Evolutionary conservation across 2,888 invertebrate genomes (phyloP).

Genomic region (Cantharis flavilabris): DNA sequence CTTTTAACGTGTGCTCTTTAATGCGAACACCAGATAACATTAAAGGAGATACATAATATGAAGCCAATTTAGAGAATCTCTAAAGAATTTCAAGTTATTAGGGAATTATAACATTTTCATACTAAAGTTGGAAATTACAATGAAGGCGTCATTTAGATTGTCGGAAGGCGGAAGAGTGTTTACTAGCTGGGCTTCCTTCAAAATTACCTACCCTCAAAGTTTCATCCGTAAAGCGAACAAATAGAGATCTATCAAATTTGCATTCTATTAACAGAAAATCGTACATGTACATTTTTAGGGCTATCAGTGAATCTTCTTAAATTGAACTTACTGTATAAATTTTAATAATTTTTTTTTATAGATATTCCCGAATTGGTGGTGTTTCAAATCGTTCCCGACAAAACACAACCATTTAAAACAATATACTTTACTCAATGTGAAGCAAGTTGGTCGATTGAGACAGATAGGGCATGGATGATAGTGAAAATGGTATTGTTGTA

Average conservation of each 20-base stretch:
- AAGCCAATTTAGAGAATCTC: not conserved
- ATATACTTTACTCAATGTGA: conserved; percentile 66
- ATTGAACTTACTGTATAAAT: too few relatives aligned
- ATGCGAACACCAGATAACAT: not conserved
- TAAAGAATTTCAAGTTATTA: too few relatives aligned
- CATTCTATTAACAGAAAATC: not conserved
- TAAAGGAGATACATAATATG: not conserved
- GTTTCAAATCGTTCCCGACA: conserved; percentile 63
- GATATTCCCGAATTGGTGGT: conserved; percentile 80
- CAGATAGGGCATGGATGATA: conserved; percentile 72
- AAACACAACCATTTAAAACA: conserved; percentile 52
- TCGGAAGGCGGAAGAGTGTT: not conserved
- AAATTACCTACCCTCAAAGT: not conserved
- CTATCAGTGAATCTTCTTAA: too few relatives aligned
- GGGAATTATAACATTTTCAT: not conserved
- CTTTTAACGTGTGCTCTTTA: not conserved
- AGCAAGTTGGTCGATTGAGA: conserved; percentile 71
- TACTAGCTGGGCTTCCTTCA: not conserved
- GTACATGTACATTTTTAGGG: not conserved
- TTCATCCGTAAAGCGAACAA: not conserved
- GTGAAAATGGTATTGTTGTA: conserved; percentile 76
- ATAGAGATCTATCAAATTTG: not conserved
- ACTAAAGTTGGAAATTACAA: not conserved
- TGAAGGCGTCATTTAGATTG: not conserved
- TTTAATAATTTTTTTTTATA: conserved; percentile 50